Evolutionary conservation across 1,140 invertebrate species (phyloP).

Genomic region (Palaemon carinicauda): DNA sequence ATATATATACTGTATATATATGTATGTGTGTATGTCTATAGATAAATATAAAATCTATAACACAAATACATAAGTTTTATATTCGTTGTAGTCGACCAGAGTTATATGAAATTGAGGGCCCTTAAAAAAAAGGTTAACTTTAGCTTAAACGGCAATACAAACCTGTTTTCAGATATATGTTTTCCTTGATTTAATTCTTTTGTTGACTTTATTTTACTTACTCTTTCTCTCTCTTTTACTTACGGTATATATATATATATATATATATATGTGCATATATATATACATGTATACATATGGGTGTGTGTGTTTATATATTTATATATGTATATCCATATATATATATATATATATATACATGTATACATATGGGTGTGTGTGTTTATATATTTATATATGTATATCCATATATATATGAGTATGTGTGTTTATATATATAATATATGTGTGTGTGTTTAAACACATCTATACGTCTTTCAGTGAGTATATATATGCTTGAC

Average conservation of each 20-base stretch:
- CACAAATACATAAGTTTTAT: too few relatives aligned
- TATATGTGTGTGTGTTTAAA: not conserved
- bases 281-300: not conserved
- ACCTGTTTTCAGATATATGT: too few relatives aligned
- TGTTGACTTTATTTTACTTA: too few relatives aligned
- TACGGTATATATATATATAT: not conserved
- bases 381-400: not conserved
- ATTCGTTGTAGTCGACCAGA: too few relatives aligned
- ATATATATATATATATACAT: not conserved
- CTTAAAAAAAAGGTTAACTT: too few relatives aligned
- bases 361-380: not conserved
- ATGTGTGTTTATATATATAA: not conserved
- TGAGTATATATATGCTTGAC: not conserved
- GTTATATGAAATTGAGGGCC: too few relatives aligned
- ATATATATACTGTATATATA: not conserved
- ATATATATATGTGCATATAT: not conserved
- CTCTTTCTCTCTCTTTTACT: too few relatives aligned
- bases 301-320: not conserved
- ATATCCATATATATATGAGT: not conserved
- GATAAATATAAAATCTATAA: not conserved
- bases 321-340: not conserved
- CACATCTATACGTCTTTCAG: not conserved
- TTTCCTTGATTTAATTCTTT: too few relatives aligned
- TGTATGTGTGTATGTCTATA: too few relatives aligned
- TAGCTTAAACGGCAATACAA: too few relatives aligned